Evolutionary conservation across 2,113 vertebrate species (phyloP).

Genomic region (Synodontis membranacea): DNA sequence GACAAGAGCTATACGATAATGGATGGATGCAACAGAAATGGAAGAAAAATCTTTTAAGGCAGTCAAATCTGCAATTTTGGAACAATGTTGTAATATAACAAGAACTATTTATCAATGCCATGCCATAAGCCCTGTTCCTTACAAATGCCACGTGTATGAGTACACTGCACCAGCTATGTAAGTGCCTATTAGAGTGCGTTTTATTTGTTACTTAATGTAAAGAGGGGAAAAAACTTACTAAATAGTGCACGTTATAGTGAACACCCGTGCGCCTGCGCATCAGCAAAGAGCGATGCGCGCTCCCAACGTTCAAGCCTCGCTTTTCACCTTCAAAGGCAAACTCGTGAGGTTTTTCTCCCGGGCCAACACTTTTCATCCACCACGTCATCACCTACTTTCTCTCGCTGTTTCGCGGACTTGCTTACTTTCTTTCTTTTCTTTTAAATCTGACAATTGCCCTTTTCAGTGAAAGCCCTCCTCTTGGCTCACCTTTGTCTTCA

Average conservation of each 20-base stretch:
- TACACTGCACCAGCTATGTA: not conserved
- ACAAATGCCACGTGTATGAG: not conserved
- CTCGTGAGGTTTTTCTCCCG: slow-evolving; percentile 63
- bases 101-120: not conserved
- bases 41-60: not conserved
- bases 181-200: not conserved
- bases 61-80: not conserved
- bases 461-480: slow-evolving; percentile 64
- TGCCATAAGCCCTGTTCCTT: not conserved
- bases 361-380: slow-evolving; percentile 74
- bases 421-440: slow-evolving; percentile 61
- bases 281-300: slow-evolving; percentile 25
- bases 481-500: slow-evolving; percentile 40
- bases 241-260: not conserved
- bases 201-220: not conserved
- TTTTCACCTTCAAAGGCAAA: slow-evolving; percentile 62
- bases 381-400: slow-evolving; percentile 70
- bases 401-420: slow-evolving; percentile 57
- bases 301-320: slow-evolving; percentile 62
- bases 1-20: too few relatives aligned
- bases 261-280: slow-evolving; percentile 7
- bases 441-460: slow-evolving; percentile 73
- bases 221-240: not conserved
- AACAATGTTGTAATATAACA: not conserved
- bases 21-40: too few relatives aligned